Conservation (phyloP, 2,113 vertebrate species). For the Leucosticte australis region DNA sequence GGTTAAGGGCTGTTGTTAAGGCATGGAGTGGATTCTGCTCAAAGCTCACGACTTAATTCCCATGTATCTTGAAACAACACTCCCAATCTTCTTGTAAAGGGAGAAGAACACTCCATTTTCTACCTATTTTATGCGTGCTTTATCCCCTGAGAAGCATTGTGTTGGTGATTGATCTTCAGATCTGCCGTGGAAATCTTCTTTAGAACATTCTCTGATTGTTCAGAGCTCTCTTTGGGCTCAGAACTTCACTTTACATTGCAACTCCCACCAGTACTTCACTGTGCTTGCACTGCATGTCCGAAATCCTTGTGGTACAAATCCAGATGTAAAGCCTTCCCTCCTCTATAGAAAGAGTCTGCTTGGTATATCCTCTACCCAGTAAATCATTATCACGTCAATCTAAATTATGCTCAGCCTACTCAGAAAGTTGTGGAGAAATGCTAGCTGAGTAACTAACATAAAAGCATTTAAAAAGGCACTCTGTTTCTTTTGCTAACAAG, state of each 20-base stretch:
- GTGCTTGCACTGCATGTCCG: not conserved
- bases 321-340: not conserved
- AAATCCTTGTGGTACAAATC: not conserved
- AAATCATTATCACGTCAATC: not conserved
- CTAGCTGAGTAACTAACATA: not conserved
- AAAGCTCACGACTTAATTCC: not conserved
- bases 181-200: not conserved
- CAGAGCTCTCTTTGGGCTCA: not conserved
- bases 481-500: not conserved
- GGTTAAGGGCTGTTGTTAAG: not conserved
- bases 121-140: not conserved
- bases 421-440: not conserved
- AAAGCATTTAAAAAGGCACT: not conserved
- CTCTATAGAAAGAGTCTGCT: not conserved
- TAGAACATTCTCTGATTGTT: not conserved
- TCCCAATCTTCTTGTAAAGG: not conserved
- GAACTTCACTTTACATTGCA: not conserved
- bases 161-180: not conserved
- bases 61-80: not conserved
- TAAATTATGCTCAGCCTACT: not conserved
- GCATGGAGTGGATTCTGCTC: not conserved
- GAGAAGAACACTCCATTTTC: not conserved
- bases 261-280: not conserved
- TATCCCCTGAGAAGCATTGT: not conserved
- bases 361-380: not conserved